Evolutionary conservation across 2,113 vertebrate genomes (phyloP), one percentile per base, ranked within the genome.

Genomic region (Ancistrus triradiatus): DNA sequence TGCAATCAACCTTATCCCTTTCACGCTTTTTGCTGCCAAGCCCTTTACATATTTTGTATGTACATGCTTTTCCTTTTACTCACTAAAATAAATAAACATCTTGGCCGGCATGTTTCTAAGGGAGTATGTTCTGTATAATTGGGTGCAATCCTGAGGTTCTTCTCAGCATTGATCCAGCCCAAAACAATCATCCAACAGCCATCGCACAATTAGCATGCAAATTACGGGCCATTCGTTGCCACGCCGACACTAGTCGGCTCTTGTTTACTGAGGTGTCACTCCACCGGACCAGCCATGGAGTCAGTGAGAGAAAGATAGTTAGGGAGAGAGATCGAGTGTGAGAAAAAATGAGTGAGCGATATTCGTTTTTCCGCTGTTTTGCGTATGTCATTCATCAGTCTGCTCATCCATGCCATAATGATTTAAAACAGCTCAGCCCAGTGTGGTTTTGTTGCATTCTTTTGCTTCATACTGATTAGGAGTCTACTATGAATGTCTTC

Each of bases 171-270:
- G 76, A 83, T 80, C 65, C 66, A 80, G 56, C 61, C 67, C 74
- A 69, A 80, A 76, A 79, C 76, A 76, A 76, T 80, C 73, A 74
- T 72, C 69, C 68, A 52, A 63, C 74, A 58, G 59, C 60, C 55
- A 68, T 71, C 31, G 37, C 28, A 70, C 76, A 79, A 83, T 83
- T 86, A 83, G 82, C 82, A 86, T 86, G 81, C 80, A 86, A 85
- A 85, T 85, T 81, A 82, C 79, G 80, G 73, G 77, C 79, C 76
- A 78, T 81, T 81, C 81, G 82, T 80, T 76, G 79, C 67, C 72
- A 65, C 69, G 74, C 52, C 65, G 65, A 62, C 69, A 78, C 73
- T 77, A 75, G 78, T 85, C 83, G 53, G 74, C 70, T 83, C 80
- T 86, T 71, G 80, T 85, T 85, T 84, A 76, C 80, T 56, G 33